phyloP scores from a whole-genome alignment of 2,888 invertebrate species.

The Hydrotaea diabolus region DNA sequence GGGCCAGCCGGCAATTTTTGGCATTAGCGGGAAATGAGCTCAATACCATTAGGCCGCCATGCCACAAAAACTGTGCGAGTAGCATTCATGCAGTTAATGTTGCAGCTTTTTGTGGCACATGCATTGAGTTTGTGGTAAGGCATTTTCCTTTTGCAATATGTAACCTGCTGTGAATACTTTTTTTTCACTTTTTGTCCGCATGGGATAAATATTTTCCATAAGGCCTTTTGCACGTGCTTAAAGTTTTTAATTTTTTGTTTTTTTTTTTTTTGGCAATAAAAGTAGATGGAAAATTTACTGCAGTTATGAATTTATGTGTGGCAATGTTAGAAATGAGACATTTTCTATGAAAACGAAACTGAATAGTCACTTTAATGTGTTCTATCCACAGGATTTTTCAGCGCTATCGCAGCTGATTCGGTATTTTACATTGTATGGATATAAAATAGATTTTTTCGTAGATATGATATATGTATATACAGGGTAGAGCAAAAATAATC shows the following conservation, averaged over 20 bases:
- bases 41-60: constrained; percentile 58
- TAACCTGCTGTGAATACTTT: constrained; percentile 57
- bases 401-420: too few species aligned
- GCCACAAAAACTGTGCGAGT: constrained; percentile 63
- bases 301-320: constrained; percentile 24
- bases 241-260: background rate
- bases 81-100: constrained; percentile 38
- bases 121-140: constrained; percentile 22
- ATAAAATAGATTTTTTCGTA: too few species aligned
- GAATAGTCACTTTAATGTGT: background rate
- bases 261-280: background rate
- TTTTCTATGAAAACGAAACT: background rate
- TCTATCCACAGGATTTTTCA: too few species aligned
- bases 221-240: constrained; percentile 37
- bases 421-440: too few species aligned
- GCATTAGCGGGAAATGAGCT: constrained; percentile 52
- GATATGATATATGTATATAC: too few species aligned
- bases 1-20: constrained; percentile 47
- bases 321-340: background rate
- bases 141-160: constrained; percentile 36
- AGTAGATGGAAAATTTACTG: background rate
- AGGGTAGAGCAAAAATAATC: too few species aligned
- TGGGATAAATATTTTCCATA: constrained; percentile 18
- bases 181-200: background rate
- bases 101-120: background rate